phyloP scores from a whole-genome alignment of 2,888 invertebrate genomes.

The Ceraclea dissimilis region DNA sequence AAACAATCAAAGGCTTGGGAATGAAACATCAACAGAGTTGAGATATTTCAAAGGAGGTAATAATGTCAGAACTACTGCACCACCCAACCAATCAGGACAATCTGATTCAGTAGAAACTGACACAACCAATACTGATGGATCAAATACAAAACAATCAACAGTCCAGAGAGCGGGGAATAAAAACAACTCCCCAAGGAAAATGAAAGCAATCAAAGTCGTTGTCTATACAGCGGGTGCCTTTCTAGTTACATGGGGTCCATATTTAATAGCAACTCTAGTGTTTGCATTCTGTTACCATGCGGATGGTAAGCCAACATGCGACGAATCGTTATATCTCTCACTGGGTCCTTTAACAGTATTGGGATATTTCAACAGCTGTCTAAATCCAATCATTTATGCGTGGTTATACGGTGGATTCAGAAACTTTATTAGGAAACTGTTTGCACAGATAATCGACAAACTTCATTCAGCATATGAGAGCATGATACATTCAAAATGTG shows the following conservation, averaged over 20 bases:
- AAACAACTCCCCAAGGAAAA: neutral
- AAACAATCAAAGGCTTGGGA: neutral
- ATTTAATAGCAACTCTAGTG: neutral
- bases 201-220: slow-evolving; percentile 2
- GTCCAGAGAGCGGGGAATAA: neutral
- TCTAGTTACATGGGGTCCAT: neutral
- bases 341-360: neutral
- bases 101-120: too few relatives aligned
- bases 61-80: neutral
- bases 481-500: too few relatives aligned
- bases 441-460: neutral
- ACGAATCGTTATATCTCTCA: too few relatives aligned
- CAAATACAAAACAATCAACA: neutral
- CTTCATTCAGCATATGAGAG: too few relatives aligned
- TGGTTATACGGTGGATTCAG: neutral
- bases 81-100: neutral
- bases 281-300: neutral
- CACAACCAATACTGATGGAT: neutral
- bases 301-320: neutral
- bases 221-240: neutral
- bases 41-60: neutral
- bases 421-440: slow-evolving; percentile 6
- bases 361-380: neutral
- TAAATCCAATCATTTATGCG: slow-evolving; percentile 3
- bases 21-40: neutral